These are phyloP conservation scores for Peromyscus melanophrys DNA, from an alignment of 2,797 vertebrate genomes.

Conservation along the genomic window DNA sequence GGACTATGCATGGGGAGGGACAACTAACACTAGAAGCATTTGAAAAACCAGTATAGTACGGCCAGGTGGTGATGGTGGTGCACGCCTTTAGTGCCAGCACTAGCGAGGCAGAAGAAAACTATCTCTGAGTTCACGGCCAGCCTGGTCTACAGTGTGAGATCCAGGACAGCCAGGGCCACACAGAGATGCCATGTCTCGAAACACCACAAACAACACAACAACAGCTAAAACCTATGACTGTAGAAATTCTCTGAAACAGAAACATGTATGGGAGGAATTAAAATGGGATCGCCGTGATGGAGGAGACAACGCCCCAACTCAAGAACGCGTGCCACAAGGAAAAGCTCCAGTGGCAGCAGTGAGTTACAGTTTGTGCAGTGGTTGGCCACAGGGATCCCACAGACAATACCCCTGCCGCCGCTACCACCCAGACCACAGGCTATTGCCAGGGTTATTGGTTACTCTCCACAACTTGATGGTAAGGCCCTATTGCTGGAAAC, in stretches of 20 bases:
- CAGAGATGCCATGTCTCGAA: neutral
- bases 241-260: neutral
- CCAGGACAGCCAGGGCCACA: neutral
- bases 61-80: neutral
- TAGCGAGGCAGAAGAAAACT: neutral
- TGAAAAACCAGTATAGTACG: too few species aligned
- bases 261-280: neutral
- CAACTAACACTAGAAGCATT: neutral
- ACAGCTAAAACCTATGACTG: neutral
- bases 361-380: neutral
- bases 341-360: neutral
- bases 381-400: neutral
- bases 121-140: neutral
- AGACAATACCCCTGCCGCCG: neutral
- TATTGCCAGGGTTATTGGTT: neutral
- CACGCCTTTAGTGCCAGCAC: neutral
- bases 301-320: neutral
- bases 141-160: neutral
- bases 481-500: neutral
- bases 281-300: neutral
- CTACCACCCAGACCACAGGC: neutral
- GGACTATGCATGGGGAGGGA: too few species aligned
- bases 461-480: neutral
- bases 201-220: neutral
- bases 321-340: neutral